Percentiles rank a stretch among this genome's conserved stretches.
phyloP scores from a whole-genome alignment of 2,113 vertebrate species.

The Chiloscyllium plagiosum region DNA sequence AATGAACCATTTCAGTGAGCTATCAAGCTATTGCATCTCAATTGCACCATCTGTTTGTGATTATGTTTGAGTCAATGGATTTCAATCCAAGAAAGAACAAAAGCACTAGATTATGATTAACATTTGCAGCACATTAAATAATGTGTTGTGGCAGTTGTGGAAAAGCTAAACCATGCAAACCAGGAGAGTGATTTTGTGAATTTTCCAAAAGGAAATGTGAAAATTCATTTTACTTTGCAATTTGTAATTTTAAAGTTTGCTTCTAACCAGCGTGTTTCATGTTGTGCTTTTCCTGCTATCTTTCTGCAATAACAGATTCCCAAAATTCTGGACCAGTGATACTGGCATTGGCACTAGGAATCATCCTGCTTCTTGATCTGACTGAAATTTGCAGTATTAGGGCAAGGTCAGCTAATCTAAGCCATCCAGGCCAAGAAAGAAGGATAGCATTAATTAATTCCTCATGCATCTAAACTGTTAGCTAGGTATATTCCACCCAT shows the following conservation, averaged over 20 bases:
- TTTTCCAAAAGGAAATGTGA: background rate
- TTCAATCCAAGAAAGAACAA: conserved; percentile 20
- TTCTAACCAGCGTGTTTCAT: background rate
- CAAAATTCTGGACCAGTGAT: background rate
- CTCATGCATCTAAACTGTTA: background rate
- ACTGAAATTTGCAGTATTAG: background rate
- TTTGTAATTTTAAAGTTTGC: background rate
- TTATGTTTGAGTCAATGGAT: conserved; percentile 10
- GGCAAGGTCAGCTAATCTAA: background rate
- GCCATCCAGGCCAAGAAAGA: background rate
- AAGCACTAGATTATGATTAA: background rate
- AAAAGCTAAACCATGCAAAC: background rate
- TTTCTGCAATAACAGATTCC: background rate
- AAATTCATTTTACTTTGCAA: background rate
- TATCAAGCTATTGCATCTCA: background rate
- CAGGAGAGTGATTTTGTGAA: background rate
- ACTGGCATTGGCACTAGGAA: background rate
- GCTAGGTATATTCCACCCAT: background rate
- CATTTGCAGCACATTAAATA: background rate
- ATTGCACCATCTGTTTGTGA: background rate
- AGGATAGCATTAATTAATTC: background rate
- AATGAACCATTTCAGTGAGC: background rate
- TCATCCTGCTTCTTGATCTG: background rate
- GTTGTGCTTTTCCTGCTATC: background rate
- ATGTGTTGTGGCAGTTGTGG: background rate